Evolutionary conservation across 2,888 invertebrate genomes (phyloP).

Genomic region (Timema cristinae): DNA sequence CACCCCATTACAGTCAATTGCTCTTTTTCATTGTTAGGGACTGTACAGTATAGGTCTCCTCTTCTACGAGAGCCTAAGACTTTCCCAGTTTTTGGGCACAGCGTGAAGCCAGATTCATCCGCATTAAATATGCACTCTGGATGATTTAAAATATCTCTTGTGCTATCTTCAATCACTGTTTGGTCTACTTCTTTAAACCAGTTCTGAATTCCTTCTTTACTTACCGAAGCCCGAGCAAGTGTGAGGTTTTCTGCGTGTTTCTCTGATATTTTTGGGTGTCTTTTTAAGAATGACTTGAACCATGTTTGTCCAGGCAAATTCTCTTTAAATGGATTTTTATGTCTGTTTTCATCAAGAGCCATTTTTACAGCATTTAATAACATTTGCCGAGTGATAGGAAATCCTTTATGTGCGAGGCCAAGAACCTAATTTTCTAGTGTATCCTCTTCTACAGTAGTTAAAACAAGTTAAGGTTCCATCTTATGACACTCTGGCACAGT

Average conservation of each 20-base stretch:
- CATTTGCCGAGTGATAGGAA: neutral
- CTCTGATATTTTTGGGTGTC: conserved; percentile 1
- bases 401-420: conserved; percentile 5
- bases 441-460: neutral
- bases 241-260: conserved; percentile 12
- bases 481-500: conserved; percentile 11
- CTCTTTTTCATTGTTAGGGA: too few species aligned
- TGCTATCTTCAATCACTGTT: too few species aligned
- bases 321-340: conserved; percentile 36
- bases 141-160: too few species aligned
- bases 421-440: neutral
- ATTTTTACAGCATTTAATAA: neutral
- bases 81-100: too few species aligned
- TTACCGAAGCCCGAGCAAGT: neutral
- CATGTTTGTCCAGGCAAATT: conserved; percentile 2
- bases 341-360: neutral
- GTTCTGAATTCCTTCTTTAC: conserved; percentile 22
- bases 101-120: too few species aligned
- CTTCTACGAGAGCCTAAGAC: too few species aligned
- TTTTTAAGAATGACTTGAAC: neutral
- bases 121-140: too few species aligned
- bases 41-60: too few species aligned
- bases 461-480: neutral
- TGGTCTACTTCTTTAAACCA: too few species aligned
- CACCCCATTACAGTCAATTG: conserved; percentile 26